Conservation (phyloP, 2,113 vertebrate species). For the Chitala chitala region DNA sequence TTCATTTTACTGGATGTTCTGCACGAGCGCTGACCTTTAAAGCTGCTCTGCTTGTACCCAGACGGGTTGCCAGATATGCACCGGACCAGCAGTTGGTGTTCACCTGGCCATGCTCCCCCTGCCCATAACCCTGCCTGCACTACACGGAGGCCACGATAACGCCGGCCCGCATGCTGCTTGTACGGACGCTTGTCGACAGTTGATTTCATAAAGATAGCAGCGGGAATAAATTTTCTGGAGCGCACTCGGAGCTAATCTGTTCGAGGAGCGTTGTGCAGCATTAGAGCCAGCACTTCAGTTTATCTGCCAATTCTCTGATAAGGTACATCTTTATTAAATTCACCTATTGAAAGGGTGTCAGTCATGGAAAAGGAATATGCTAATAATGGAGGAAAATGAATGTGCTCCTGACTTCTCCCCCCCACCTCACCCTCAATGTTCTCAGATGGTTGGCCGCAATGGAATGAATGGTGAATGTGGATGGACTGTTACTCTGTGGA, state of each 20-base stretch:
- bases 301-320: constrained; percentile 74
- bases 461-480: background rate
- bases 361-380: constrained; percentile 72
- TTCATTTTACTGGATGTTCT: no score
- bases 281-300: constrained; percentile 76
- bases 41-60: background rate
- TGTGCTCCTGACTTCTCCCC: background rate
- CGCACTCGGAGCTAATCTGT: constrained; percentile 69
- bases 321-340: constrained; percentile 87
- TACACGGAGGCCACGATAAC: constrained; percentile 50
- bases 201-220: constrained; percentile 68
- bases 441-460: background rate
- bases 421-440: background rate
- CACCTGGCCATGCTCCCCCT: background rate
- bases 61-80: background rate
- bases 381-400: constrained; percentile 53
- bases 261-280: constrained; percentile 76
- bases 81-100: background rate
- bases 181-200: constrained; percentile 72
- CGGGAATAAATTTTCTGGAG: constrained; percentile 71
- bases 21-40: background rate
- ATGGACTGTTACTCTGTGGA: background rate
- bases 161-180: constrained; percentile 62
- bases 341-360: constrained; percentile 73
- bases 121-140: background rate